phyloP scores from a whole-genome alignment of 2,113 vertebrate species.

The Labeo rohita region DNA sequence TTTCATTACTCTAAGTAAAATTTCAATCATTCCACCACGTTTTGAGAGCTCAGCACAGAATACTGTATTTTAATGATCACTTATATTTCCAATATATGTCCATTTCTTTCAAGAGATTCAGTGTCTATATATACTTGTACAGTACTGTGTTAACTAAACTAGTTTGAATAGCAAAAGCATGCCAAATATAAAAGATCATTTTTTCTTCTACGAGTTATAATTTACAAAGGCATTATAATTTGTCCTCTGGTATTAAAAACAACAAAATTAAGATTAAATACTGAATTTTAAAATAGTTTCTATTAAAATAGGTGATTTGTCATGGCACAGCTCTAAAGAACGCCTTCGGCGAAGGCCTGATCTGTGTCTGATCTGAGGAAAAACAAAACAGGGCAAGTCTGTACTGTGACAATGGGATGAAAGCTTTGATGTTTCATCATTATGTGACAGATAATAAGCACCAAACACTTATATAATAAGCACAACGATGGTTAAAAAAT shows the following conservation, averaged over 20 bases:
- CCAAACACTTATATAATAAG: conserved; percentile 11
- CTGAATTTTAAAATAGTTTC: conserved; percentile 7
- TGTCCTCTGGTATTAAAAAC: conserved; percentile 43
- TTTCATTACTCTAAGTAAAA: conserved; percentile 65
- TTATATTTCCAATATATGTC: conserved; percentile 65
- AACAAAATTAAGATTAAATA: conserved; percentile 14
- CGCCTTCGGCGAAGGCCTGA: conserved; percentile 30
- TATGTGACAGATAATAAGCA: conserved; percentile 18
- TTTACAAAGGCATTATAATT: conserved; percentile 70
- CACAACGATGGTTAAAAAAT: background rate
- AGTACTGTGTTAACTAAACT: conserved; percentile 81
- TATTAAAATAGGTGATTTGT: conserved; percentile 29
- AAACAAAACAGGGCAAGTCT: background rate
- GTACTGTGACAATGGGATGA: background rate
- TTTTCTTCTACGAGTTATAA: conserved; percentile 59
- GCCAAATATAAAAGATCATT: conserved; percentile 76
- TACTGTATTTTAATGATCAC: conserved; percentile 43
- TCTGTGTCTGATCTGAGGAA: conserved; percentile 16
- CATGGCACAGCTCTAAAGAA: conserved; percentile 35
- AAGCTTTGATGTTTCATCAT: conserved; percentile 12
- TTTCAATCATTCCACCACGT: conserved; percentile 65
- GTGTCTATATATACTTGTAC: conserved; percentile 80
- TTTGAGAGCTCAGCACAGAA: conserved; percentile 66
- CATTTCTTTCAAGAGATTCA: conserved; percentile 73
- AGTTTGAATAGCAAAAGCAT: conserved; percentile 82